Percentiles rank a stretch among this genome's conserved stretches.
These are phyloP conservation scores for Laupala kohalensis DNA, from an alignment of 1,140 invertebrate genomes.

Conservation along the genomic window DNA sequence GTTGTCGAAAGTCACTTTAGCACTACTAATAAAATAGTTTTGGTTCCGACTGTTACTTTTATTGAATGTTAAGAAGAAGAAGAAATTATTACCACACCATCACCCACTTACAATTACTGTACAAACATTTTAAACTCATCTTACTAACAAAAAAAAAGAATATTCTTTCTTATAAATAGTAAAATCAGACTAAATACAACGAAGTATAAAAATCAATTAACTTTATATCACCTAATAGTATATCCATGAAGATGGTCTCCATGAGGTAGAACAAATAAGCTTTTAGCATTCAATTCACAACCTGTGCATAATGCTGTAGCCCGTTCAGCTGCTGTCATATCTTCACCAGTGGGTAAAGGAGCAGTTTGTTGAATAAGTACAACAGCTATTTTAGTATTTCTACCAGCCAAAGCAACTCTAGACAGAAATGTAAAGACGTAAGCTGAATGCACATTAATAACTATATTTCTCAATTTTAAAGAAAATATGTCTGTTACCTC, in stretches of 20 bases:
- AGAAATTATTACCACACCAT: no score
- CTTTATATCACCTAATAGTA: constrained; percentile 38
- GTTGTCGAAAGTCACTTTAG: no score
- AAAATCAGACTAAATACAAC: not conserved
- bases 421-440: not conserved
- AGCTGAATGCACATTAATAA: not conserved
- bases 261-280: constrained; percentile 79
- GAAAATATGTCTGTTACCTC: constrained; percentile 34
- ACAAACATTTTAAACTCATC: no score
- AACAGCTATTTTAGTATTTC: constrained; percentile 73
- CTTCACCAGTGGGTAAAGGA: constrained; percentile 58
- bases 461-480: not conserved
- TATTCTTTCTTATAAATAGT: not conserved
- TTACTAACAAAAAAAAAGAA: no score
- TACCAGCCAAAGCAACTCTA: constrained; percentile 55
- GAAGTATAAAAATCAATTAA: not conserved
- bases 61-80: no score
- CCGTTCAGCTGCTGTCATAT: constrained; percentile 72
- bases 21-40: no score
- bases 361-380: constrained; percentile 75
- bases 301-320: constrained; percentile 76
- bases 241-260: constrained; percentile 78
- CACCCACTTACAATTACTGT: no score
- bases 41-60: no score
- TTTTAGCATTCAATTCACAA: constrained; percentile 84